Evolutionary conservation across 1,140 invertebrate genomes (phyloP).

Genomic region (Aphis gossypii): DNA sequence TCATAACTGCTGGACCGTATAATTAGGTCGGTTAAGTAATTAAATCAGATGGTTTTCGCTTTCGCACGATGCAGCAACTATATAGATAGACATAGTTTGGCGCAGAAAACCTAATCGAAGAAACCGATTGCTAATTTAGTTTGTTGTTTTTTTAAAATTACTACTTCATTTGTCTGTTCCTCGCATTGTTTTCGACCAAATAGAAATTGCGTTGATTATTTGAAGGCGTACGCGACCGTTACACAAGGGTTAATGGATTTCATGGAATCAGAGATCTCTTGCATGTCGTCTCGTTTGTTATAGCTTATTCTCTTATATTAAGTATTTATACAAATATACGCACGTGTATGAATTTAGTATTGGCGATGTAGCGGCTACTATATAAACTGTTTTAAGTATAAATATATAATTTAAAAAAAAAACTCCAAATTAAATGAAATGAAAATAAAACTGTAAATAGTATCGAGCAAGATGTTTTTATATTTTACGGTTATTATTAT

Average conservation of each 20-base stretch:
- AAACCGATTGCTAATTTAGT: constrained; percentile 18
- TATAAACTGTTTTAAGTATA: not conserved
- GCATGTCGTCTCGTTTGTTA: not conserved
- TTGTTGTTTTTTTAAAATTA: not conserved
- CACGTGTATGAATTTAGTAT: not conserved
- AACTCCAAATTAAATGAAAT: not conserved
- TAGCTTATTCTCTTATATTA: not conserved
- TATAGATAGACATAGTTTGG: not conserved
- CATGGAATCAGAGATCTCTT: constrained; percentile 1
- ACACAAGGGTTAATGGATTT: constrained; percentile 14
- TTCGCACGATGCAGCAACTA: not conserved
- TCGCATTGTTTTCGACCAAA: constrained; percentile 40
- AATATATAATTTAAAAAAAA: not conserved
- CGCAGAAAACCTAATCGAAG: not conserved
- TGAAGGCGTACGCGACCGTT: constrained; percentile 37
- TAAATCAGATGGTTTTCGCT: constrained; percentile 35
- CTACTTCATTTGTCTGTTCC: not conserved
- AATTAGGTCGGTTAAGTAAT: constrained; percentile 52
- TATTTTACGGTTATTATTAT: constrained; percentile 25
- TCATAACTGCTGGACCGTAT: not conserved
- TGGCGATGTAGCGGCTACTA: not conserved
- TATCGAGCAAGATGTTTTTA: not conserved
- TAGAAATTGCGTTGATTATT: not conserved
- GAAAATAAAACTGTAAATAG: not conserved
- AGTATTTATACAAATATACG: constrained; percentile 7